Evolutionary conservation across 2,113 vertebrate species (phyloP).

Genomic region (Lasiurus borealis): DNA sequence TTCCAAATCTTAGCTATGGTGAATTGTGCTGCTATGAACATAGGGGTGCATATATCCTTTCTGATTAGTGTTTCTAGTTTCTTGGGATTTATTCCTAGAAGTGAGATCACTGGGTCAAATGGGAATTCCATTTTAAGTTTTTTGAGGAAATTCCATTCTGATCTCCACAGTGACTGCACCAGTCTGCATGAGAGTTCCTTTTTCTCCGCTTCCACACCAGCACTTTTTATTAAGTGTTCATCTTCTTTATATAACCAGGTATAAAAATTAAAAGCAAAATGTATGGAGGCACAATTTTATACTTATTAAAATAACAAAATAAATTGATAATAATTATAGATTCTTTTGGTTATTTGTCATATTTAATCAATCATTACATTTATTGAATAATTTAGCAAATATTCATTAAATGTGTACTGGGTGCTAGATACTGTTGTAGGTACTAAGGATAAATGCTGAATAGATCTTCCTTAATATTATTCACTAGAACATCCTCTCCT

Average conservation of each 20-base stretch:
- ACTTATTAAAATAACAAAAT: neutral
- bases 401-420: neutral
- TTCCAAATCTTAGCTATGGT: no score
- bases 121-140: no score
- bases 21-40: no score
- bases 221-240: neutral
- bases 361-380: neutral
- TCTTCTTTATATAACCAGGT: neutral
- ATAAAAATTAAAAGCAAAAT: constrained; percentile 36
- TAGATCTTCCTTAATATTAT: neutral
- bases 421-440: neutral
- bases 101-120: no score
- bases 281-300: constrained; percentile 10
- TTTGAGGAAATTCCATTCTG: no score
- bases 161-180: no score
- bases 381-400: constrained; percentile 19
- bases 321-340: neutral
- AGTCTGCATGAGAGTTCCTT: no score
- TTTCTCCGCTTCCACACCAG: neutral
- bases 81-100: no score
- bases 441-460: neutral
- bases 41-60: no score
- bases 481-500: neutral
- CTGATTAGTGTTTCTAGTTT: no score
- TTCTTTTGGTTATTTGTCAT: neutral